Conservation (phyloP, 1,140 invertebrate genomes). For the Ladona fulva region DNA sequence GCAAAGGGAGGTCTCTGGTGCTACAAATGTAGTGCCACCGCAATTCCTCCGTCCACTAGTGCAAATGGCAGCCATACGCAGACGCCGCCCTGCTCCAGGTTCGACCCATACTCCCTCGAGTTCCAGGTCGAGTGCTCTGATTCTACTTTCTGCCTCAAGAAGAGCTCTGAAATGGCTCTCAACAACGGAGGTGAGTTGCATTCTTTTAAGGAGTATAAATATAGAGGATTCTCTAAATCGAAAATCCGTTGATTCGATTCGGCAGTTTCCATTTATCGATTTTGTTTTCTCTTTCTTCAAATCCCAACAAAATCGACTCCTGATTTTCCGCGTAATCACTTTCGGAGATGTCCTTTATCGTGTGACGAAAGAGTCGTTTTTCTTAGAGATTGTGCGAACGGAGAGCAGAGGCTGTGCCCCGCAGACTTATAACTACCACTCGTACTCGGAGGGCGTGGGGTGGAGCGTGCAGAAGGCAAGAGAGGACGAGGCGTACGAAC, state of each 20-base stretch:
- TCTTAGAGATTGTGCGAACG: slow-evolving; percentile 48
- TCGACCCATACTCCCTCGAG: slow-evolving; percentile 48
- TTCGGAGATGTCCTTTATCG: too few species aligned
- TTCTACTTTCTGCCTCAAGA: slow-evolving; percentile 72
- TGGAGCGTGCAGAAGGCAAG: slow-evolving; percentile 53
- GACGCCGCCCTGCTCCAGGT: slow-evolving; percentile 52
- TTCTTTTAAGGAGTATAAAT: too few species aligned
- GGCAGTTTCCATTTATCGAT: too few species aligned
- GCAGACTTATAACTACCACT: slow-evolving; percentile 52
- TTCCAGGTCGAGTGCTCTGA: slow-evolving; percentile 64
- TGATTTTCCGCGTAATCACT: too few species aligned
- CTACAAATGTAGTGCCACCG: slow-evolving; percentile 57
- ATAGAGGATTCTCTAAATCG: too few species aligned
- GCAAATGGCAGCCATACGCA: background rate
- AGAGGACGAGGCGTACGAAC: slow-evolving; percentile 49
- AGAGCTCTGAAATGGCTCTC: slow-evolving; percentile 49
- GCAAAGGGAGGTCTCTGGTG: slow-evolving; percentile 35
- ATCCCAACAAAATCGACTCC: too few species aligned
- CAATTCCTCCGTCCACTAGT: slow-evolving; percentile 28
- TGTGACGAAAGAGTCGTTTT: too few species aligned
- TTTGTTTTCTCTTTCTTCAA: too few species aligned
- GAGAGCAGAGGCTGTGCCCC: slow-evolving; percentile 59
- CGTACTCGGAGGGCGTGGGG: slow-evolving; percentile 38
- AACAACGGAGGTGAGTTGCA: slow-evolving; percentile 47
- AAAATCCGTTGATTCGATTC: too few species aligned